These are phyloP conservation scores for Porites australiensis DNA, from an alignment of 64 coral and sea anemone genomes.

Conservation along the genomic window DNA sequence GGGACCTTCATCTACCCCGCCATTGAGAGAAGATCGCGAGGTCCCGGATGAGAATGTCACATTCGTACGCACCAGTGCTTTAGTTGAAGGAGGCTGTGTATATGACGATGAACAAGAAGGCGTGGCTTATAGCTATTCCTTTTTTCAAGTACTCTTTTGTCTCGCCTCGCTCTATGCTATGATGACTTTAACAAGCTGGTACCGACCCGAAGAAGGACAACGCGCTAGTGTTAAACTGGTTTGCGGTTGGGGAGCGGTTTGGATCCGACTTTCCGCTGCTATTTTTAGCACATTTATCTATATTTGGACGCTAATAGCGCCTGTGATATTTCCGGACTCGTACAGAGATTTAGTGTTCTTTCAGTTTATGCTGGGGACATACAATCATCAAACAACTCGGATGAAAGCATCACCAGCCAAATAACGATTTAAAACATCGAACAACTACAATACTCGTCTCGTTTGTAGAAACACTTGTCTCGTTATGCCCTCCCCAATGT, in stretches of 20 bases:
- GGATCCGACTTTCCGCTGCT: constrained; percentile 89
- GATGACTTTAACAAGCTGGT: constrained; percentile 97
- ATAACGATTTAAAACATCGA: not conserved
- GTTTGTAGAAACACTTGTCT: no score
- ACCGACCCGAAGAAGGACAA: constrained; percentile 91
- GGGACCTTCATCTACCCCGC: not conserved
- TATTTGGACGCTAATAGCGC: constrained; percentile 95
- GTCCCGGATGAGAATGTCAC: not conserved
- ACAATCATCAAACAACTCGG: not conserved
- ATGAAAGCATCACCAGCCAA: not conserved
- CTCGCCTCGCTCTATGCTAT: constrained; percentile 86
- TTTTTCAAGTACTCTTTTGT: constrained; percentile 91
- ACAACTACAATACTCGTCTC: no score
- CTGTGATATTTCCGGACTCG: constrained; percentile 95
- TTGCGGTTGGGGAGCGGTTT: constrained; percentile 95
- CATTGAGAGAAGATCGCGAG: not conserved
- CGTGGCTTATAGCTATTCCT: constrained; percentile 94
- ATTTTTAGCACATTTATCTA: constrained; percentile 98
- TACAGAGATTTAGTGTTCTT: constrained; percentile 97
- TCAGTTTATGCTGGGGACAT: constrained; percentile 85
- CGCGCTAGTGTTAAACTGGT: constrained; percentile 90
- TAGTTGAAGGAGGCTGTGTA: constrained; percentile 20
- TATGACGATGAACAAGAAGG: constrained; percentile 82
- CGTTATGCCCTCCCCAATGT: no score
- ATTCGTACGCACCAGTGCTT: not conserved